Percentiles rank a stretch among this genome's conserved stretches.
phyloP scores from a whole-genome alignment of 2,797 vertebrate genomes.

The Chiropotes sagulatus region DNA sequence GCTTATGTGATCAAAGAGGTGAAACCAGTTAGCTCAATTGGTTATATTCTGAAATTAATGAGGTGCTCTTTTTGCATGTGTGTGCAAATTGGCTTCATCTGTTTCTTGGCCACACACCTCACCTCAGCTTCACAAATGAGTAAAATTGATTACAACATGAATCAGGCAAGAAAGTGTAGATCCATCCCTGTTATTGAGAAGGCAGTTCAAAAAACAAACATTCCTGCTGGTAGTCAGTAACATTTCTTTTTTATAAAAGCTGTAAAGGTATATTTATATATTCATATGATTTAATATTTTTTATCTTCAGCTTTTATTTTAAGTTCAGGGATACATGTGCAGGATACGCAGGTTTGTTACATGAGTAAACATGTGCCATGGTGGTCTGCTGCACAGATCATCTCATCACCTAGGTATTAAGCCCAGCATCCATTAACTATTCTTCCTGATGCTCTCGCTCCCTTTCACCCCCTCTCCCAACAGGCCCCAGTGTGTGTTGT shows the following conservation, averaged over 20 bases:
- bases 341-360: background rate
- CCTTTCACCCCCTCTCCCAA: background rate
- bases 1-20: background rate
- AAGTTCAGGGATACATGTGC: background rate
- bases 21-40: background rate
- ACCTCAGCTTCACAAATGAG: background rate
- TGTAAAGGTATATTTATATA: background rate
- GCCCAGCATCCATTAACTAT: background rate
- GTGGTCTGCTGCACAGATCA: background rate
- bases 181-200: background rate
- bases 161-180: background rate
- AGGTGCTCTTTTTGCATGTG: background rate
- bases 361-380: background rate
- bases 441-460: background rate
- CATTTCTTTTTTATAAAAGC: background rate
- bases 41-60: background rate
- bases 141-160: background rate
- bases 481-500: background rate
- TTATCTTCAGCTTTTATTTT: background rate
- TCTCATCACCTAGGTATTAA: background rate
- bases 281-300: background rate
- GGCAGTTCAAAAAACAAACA: background rate
- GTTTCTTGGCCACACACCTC: background rate
- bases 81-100: background rate
- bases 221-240: background rate